Evolutionary conservation across 2,797 vertebrate genomes (phyloP).

Genomic region (Prunella strophiata): DNA sequence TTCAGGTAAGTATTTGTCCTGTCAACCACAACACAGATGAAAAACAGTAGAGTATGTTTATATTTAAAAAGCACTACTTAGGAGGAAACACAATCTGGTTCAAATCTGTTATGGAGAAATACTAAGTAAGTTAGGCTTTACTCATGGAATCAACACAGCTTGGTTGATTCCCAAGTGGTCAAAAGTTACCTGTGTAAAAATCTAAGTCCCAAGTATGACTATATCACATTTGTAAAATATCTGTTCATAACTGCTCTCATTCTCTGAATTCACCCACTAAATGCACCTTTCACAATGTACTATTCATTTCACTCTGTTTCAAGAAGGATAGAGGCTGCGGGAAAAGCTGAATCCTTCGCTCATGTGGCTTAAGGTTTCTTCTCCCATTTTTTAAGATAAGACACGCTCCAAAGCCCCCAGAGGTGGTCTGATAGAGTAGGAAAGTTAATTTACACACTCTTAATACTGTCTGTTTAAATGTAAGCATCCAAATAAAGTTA

Average conservation of each 20-base stretch:
- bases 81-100: neutral
- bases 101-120: neutral
- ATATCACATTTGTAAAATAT: rapidly evolving
- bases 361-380: neutral
- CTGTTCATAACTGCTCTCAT: neutral
- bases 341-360: neutral
- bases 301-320: neutral
- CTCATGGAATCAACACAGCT: neutral
- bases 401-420: neutral
- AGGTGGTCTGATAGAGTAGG: neutral
- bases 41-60: neutral
- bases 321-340: neutral
- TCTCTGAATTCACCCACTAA: neutral
- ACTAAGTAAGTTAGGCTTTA: neutral
- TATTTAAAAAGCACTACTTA: neutral
- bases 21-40: neutral
- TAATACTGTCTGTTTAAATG: neutral
- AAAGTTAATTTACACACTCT: neutral
- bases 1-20: neutral
- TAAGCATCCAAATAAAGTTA: neutral
- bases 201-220: neutral
- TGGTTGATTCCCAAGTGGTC: neutral
- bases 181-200: neutral
- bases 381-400: neutral
- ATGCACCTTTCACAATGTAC: neutral